Conservation (phyloP, 2,113 vertebrate species). For the Eubucco bourcierii region DNA sequence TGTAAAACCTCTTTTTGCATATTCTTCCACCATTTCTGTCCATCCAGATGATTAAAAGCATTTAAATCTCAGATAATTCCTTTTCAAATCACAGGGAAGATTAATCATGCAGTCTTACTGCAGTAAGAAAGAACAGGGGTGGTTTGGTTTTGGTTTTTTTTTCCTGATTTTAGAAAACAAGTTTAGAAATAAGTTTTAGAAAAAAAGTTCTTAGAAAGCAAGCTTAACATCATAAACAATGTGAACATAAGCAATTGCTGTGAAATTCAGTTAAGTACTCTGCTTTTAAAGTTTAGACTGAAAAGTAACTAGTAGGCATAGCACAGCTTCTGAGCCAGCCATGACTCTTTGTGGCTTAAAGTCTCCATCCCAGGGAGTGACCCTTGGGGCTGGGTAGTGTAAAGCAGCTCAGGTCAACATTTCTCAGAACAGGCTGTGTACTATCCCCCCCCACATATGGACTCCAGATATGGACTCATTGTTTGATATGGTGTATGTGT, state of each 20-base stretch:
- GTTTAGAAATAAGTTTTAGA: not conserved
- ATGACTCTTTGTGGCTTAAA: not conserved
- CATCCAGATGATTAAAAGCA: not conserved
- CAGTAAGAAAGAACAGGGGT: not conserved
- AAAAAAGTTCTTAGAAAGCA: not conserved
- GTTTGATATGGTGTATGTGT: too few relatives aligned
- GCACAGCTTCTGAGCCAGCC: not conserved
- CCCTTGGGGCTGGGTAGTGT: not conserved
- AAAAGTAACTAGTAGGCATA: not conserved
- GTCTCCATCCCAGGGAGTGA: not conserved
- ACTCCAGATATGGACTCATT: not conserved
- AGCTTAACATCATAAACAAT: not conserved
- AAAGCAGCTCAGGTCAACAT: not conserved
- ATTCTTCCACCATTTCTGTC: not conserved
- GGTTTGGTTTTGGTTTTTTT: not conserved
- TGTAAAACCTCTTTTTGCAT: not conserved
- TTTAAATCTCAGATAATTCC: not conserved
- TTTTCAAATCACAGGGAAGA: not conserved
- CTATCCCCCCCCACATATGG: fast-evolving
- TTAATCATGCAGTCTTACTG: not conserved
- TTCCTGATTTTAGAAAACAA: not conserved
- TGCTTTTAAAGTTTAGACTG: not conserved
- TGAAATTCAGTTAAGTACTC: not conserved
- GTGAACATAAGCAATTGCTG: not conserved
- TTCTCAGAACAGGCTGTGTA: not conserved